Evolutionary conservation across 2,888 invertebrate genomes (phyloP), one percentile per base, ranked within the genome.

Genomic region (Hypena proboscidalis): DNA sequence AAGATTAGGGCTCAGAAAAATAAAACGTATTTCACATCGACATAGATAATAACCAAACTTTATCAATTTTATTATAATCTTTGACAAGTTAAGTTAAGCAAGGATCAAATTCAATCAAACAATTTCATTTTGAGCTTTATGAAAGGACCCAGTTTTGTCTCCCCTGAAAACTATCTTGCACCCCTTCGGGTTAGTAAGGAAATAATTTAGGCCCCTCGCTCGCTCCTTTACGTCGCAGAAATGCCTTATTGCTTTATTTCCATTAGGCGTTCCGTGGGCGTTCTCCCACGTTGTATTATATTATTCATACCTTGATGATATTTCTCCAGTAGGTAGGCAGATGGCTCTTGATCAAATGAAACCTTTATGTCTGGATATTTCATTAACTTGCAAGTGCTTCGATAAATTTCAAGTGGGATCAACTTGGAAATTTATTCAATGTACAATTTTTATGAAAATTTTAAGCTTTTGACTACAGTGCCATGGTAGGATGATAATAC

Each of bases 211-310:
- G 32, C 31, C 34, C 36, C 29, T 22, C 7, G 30, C 29, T 34
- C 26, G 38, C 19, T 27, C 20, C 44, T 29, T 29, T 30, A 17
- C 31, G 50, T 21, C 34, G 9, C 37, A 33, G 32, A 42, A 37
- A 40, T 26, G 38, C 43, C 60, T 60, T 61, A 67, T 46, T 55
- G 39, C 56, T 37, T 38, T 54, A 62, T 54, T 60, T 57, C 61
- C 62, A 67, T 71, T 67, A 71, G 45, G 37, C 43, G 41, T 30
- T 52, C 35, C 37, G 50, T 50, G 37, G 58, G 46, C 41, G 61
- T 35, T 43, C 45, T 29, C 26, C 27, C 17, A 8, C 27, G 35
- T 41, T 48, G 53, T 31, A 38, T n/a, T n/a, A n/a, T n/a, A n/a
- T n/a, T 44, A 58, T 58, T 52, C 42, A 58, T 48, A 38, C 25